A percentile compares a stretch with the other conserved stretches of the same genome.
Evolutionary conservation across 2,797 vertebrate genomes (phyloP).

Genomic region (Ptychobarbus kaznakovi): DNA sequence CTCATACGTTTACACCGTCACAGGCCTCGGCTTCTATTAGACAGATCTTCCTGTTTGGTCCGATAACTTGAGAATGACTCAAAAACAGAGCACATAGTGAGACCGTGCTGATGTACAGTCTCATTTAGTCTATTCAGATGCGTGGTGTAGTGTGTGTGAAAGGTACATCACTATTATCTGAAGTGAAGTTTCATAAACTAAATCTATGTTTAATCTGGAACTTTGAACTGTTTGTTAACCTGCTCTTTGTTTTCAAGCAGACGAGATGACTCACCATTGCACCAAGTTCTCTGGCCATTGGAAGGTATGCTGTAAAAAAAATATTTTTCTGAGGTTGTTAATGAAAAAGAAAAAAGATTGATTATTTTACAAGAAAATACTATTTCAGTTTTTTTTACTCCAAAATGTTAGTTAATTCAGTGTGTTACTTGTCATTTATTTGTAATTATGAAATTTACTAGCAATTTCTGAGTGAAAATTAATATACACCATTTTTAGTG

Average conservation of each 20-base stretch:
- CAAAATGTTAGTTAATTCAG: neutral
- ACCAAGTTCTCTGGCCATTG: conserved; percentile 91
- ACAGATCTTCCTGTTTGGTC: conserved; percentile 1
- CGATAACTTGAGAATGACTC: conserved; percentile 28
- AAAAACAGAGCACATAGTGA: neutral
- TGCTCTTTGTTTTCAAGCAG: conserved; percentile 58
- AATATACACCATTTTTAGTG: too few relatives aligned
- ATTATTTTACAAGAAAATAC: neutral
- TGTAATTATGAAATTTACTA: neutral
- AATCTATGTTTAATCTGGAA: neutral
- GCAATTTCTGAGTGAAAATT: too few relatives aligned
- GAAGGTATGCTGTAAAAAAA: conserved; percentile 82
- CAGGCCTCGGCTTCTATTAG: neutral
- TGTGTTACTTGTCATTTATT: too few relatives aligned
- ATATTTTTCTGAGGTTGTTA: neutral
- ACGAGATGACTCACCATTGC: conserved; percentile 87
- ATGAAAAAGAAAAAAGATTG: neutral
- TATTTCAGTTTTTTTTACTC: neutral
- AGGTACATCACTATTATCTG: neutral
- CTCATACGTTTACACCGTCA: conserved; percentile 7
- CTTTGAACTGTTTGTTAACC: conserved; percentile 14
- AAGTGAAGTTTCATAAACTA: neutral
- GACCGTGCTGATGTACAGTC: neutral
- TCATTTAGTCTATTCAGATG: neutral
- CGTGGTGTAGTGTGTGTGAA: neutral